Evolutionary conservation across 2,113 vertebrate genomes (phyloP), one percentile per base, ranked within the genome.

Genomic region (Heloderma charlesbogerti): DNA sequence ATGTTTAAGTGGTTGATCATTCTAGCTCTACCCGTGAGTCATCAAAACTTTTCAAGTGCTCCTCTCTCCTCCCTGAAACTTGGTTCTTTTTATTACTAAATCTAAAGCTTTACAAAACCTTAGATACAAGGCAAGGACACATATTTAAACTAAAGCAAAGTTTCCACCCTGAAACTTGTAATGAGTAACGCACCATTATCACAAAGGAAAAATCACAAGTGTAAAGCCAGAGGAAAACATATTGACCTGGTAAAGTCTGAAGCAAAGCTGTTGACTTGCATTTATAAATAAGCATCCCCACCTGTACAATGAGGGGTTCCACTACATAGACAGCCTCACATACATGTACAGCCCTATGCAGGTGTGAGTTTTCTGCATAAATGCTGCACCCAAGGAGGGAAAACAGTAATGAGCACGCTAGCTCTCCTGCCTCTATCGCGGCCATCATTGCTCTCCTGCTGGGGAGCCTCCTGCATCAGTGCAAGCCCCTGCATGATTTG

Each of bases 201-300:
- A 88, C 87, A 77, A 79, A 92, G 79, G 31, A 34, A 81, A 13
- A 83, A 79, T 48, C 45, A 6, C 51, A 90, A 85, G 22, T 83
- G 90, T 90, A 84, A 93, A 92, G n/a, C 51, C 34, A 84, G 95
- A 91, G 91, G 66, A 90, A 93, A 94, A 95, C 22, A 54, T 9
- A 43, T 90, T 93, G 88, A 93, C 90, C 79, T 2, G 66, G 84
- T 63, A 16, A 7, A 3, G 72, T 84, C 91, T 88, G 57, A 90
- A 90, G 81, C 92, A 77, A 75, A 85, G 60, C 74, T 90, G 77
- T 31, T 94, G 93, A 95, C 22, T 7, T 90, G 95, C 92, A 94
- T 79, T 95, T 94, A 51, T 85, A 86, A 90, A 77, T 67, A 60
- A 60, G 7, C 57, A 60, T 60, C 57, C 57, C 57, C 57, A 0